Evolutionary conservation across 2,797 vertebrate species (phyloP), one percentile per base, ranked within the genome.

Genomic region (Periparus ater): DNA sequence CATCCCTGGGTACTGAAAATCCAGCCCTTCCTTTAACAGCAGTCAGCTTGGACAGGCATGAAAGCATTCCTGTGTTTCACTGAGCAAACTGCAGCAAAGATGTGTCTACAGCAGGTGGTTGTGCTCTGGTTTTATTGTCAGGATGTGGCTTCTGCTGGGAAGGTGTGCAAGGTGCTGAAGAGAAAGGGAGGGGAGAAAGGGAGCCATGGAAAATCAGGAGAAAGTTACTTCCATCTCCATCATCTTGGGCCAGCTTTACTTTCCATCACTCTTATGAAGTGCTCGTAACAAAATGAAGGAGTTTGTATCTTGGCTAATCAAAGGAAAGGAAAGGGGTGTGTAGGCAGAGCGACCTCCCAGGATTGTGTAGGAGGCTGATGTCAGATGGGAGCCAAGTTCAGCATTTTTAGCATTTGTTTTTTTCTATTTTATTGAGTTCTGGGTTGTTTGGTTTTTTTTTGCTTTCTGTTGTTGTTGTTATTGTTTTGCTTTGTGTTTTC

Each of bases 81-180:
- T 75, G 85, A 92, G 85, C 91, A 80, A n/a, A 65, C 83, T 51
- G 66, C 87, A 92, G 78, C 72, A 36, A 23, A 54, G 83, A 54
- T 55, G 83, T 22, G 70, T 44, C 54, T 38, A 4, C 47, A 68
- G 2, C 0, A 11, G 60, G n/a, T 34, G 62, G 1, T 7, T 21
- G 20, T 22, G 57, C 13, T 61, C 51, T 78, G 47, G 29, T 55
- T 38, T 53, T 48, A 2, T 15, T 71, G 65, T 30, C 79, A 68
- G 85, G 68, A 54, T 45, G 68, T 34, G 87, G 42, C 26, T 83
- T 32, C 34, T 82, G 30, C 3, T 48, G 42, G 72, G 40, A 77
- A 91, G 54, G 62, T 84, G 76, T 74, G 53, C 27, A 36, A 88
- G 88, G 81, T 73, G 73, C 26, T 91, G 62, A 13, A 30, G 51